Conservation (phyloP, 2,113 vertebrate genomes). For the Bubalus kerabau region DNA sequence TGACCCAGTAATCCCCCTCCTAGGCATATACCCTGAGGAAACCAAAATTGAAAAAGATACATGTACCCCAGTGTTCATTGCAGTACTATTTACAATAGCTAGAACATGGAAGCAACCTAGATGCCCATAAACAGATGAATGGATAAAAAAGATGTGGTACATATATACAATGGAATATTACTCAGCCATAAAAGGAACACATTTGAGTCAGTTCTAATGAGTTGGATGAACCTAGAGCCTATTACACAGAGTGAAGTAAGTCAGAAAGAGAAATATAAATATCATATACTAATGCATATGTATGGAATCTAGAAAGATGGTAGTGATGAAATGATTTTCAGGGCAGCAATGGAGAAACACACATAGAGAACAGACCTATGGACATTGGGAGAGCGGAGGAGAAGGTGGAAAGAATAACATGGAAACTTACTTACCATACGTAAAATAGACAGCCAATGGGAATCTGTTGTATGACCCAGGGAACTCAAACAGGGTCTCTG, state of each 20-base stretch:
- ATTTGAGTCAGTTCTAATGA: too few species aligned
- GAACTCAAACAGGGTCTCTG: neutral
- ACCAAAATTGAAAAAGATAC: neutral
- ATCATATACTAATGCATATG: neutral
- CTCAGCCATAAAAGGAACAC: too few species aligned
- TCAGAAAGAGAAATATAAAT: too few species aligned
- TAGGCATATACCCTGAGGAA: neutral
- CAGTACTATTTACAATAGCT: neutral
- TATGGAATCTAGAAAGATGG: neutral
- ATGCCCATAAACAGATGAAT: neutral
- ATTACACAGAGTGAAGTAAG: too few species aligned
- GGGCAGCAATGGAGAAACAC: neutral
- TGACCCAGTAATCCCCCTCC: neutral
- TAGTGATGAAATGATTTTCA: neutral
- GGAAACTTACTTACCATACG: neutral
- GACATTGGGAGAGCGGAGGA: neutral
- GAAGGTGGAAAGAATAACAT: neutral
- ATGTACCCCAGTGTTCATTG: neutral
- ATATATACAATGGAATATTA: neutral
- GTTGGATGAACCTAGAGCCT: too few species aligned
- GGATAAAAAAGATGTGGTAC: neutral
- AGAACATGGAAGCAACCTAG: neutral
- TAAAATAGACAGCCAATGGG: neutral
- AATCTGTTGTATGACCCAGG: neutral
- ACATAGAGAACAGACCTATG: neutral